A percentile compares a stretch with the other conserved stretches of the same genome.
phyloP scores from a whole-genome alignment of 1,140 invertebrate genomes.

The Heliconius melpomene region DNA sequence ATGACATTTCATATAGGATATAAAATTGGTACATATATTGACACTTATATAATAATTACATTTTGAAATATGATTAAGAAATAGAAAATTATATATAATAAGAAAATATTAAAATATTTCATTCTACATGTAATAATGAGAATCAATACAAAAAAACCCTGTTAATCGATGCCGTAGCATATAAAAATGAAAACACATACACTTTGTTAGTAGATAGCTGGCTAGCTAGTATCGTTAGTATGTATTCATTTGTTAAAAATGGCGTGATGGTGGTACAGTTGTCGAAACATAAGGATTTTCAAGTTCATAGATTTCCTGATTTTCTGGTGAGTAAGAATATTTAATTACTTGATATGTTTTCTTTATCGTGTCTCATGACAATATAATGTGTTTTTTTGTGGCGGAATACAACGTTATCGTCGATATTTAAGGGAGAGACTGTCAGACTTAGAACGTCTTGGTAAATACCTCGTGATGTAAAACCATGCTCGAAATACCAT shows the following conservation, averaged over 20 bases:
- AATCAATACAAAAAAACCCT: not conserved
- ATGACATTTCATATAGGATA: slow-evolving; percentile 31
- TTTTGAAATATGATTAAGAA: not conserved
- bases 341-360: slow-evolving; percentile 61
- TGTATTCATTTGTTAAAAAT: slow-evolving; percentile 78
- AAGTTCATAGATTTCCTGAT: slow-evolving; percentile 67
- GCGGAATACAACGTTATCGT: slow-evolving; percentile 51
- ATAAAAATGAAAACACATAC: slow-evolving; percentile 14
- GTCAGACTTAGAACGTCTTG: slow-evolving; percentile 55
- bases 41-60: slow-evolving; percentile 17
- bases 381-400: slow-evolving; percentile 46
- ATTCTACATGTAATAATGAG: not conserved
- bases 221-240: slow-evolving; percentile 29
- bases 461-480: slow-evolving; percentile 52
- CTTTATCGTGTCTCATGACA: slow-evolving; percentile 47
- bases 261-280: slow-evolving; percentile 73
- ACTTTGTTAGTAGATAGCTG: slow-evolving; percentile 33
- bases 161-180: not conserved
- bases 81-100: not conserved
- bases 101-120: not conserved
- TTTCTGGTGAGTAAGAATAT: slow-evolving; percentile 60
- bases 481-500: slow-evolving; percentile 54
- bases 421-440: slow-evolving; percentile 80
- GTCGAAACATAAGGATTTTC: slow-evolving; percentile 70
- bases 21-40: slow-evolving; percentile 6